Evolutionary conservation across 2,888 invertebrate species (phyloP).

Genomic region (Marronus borbonicus): DNA sequence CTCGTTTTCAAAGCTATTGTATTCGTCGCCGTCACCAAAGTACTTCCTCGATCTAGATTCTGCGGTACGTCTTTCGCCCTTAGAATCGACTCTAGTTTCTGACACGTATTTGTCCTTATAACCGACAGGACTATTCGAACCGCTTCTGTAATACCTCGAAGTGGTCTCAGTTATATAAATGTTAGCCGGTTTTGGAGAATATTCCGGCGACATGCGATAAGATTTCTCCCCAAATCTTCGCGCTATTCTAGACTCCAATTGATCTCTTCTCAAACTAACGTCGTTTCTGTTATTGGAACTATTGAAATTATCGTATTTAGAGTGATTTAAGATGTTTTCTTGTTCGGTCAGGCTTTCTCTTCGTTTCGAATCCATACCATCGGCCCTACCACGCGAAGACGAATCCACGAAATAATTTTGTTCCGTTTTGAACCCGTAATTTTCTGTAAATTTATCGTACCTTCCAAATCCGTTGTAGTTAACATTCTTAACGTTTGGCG

Average conservation of each 20-base stretch:
- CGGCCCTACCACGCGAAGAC: constrained; percentile 76
- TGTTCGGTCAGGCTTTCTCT: constrained; percentile 70
- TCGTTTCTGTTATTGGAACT: constrained; percentile 70
- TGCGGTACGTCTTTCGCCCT: constrained; percentile 68
- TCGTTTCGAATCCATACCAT: constrained; percentile 78
- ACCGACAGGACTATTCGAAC: constrained; percentile 73
- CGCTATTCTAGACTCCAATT: constrained; percentile 83
- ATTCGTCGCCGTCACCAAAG: constrained; percentile 62
- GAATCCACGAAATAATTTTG: constrained; percentile 69
- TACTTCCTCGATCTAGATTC: constrained; percentile 71
- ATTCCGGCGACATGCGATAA: constrained; percentile 68
- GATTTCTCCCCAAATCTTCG: constrained; percentile 71
- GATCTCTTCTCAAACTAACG: constrained; percentile 81
- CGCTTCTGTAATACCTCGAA: constrained; percentile 74
- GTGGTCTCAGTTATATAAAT: constrained; percentile 73
- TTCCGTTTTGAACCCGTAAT: constrained; percentile 72
- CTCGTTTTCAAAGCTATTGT: constrained; percentile 72
- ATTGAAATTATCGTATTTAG: constrained; percentile 54
- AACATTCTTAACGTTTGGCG: constrained; percentile 76
- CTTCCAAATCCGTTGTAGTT: constrained; percentile 70
- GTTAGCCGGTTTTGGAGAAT: constrained; percentile 69
- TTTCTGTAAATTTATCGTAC: constrained; percentile 72
- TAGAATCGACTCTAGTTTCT: constrained; percentile 72
- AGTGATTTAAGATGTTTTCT: constrained; percentile 58
- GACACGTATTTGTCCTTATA: constrained; percentile 72